These are phyloP conservation scores for Thysanoteuthis rhombus DNA, from an alignment of 2,888 invertebrate genomes.

Conservation along the genomic window DNA sequence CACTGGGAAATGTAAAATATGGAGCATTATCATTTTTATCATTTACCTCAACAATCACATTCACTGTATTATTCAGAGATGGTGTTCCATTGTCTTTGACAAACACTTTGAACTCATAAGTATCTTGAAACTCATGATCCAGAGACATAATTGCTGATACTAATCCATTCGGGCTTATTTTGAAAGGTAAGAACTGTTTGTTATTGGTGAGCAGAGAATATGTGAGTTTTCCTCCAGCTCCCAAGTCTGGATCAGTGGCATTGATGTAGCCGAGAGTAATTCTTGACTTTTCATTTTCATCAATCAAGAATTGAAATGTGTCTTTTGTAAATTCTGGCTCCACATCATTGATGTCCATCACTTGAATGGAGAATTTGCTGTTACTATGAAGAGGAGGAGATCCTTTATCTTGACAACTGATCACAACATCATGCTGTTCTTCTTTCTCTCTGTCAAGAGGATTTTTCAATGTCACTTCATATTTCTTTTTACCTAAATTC, in stretches of 20 bases:
- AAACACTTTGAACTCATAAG: neutral
- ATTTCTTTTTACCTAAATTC: neutral
- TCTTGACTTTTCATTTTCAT: neutral
- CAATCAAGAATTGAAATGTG: neutral
- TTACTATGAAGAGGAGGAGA: conserved; percentile 12
- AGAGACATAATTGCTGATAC: neutral
- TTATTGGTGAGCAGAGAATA: neutral
- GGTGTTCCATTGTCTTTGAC: neutral
- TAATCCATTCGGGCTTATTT: neutral
- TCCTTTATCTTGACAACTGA: neutral
- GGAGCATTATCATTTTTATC: conserved; percentile 12
- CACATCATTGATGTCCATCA: neutral
- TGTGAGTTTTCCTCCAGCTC: neutral
- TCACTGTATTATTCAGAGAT: neutral
- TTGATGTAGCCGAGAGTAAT: neutral
- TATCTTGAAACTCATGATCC: neutral
- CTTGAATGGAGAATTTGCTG: conserved; percentile 12
- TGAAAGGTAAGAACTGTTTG: neutral
- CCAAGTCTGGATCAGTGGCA: neutral
- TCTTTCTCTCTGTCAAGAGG: neutral
- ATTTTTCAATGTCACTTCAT: neutral
- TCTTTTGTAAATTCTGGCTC: neutral
- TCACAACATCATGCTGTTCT: neutral
- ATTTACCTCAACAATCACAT: conserved; percentile 12
- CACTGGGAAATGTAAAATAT: conserved; percentile 1